Percentiles rank a stretch among this genome's conserved stretches.
phyloP scores from a whole-genome alignment of 2,113 vertebrate genomes.

The Ondatra zibethicus region DNA sequence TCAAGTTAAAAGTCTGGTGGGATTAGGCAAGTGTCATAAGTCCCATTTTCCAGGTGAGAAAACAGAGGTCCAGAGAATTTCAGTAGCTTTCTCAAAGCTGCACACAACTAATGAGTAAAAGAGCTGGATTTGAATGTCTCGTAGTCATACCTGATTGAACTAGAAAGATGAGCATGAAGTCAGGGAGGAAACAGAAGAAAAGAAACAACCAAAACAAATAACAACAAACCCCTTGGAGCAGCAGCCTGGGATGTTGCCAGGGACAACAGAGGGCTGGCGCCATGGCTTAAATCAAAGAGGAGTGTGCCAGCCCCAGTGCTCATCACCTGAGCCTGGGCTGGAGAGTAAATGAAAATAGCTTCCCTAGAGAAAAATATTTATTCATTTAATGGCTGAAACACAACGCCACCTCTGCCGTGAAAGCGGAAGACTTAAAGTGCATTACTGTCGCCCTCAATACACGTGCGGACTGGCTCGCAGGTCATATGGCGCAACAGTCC shows the following conservation, averaged over 20 bases:
- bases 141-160: background rate
- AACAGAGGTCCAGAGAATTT: background rate
- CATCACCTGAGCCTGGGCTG: slow-evolving; percentile 75
- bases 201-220: background rate
- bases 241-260: background rate
- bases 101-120: background rate
- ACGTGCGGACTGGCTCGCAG: slow-evolving; percentile 87
- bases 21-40: background rate
- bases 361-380: slow-evolving; percentile 77
- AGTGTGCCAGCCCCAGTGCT: slow-evolving; percentile 68
- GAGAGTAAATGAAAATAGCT: slow-evolving; percentile 85
- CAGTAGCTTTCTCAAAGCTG: slow-evolving; percentile 8
- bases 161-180: background rate
- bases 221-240: background rate
- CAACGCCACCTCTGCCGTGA: slow-evolving; percentile 85
- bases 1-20: background rate
- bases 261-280: background rate
- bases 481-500: slow-evolving; percentile 91
- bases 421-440: slow-evolving; percentile 89
- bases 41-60: slow-evolving; percentile 15
- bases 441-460: slow-evolving; percentile 86
- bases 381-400: slow-evolving; percentile 84
- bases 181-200: background rate
- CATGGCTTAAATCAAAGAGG: slow-evolving; percentile 56
- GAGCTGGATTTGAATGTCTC: background rate